phyloP scores from a whole-genome alignment of 2,113 vertebrate species.

The Labeo rohita region DNA sequence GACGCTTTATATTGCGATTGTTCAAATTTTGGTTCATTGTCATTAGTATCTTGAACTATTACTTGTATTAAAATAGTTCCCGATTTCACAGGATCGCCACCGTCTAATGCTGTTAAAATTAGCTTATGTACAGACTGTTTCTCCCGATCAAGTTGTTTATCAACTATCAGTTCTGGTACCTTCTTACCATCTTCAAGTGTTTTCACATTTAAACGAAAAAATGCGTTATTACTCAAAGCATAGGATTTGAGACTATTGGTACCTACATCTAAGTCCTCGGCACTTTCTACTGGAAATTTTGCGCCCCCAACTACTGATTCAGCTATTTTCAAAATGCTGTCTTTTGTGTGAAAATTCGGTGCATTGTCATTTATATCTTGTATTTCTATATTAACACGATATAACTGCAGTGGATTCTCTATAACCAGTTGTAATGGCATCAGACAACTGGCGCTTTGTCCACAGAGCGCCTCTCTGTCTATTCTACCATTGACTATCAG shows the following conservation, averaged over 20 bases:
- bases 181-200: constrained; percentile 72
- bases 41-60: constrained; percentile 81
- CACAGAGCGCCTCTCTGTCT: constrained; percentile 79
- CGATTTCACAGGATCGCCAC: constrained; percentile 74
- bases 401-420: constrained; percentile 76
- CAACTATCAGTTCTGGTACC: constrained; percentile 74
- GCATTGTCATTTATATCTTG: constrained; percentile 80
- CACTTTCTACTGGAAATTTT: constrained; percentile 74
- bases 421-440: constrained; percentile 74
- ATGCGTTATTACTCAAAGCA: constrained; percentile 71
- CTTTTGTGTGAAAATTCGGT: constrained; percentile 72
- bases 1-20: constrained; percentile 76
- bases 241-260: constrained; percentile 74
- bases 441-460: constrained; percentile 70
- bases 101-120: constrained; percentile 74
- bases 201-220: constrained; percentile 75
- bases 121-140: constrained; percentile 71
- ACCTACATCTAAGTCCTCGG: constrained; percentile 77
- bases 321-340: constrained; percentile 71
- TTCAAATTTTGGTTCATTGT: constrained; percentile 84
- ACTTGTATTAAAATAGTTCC: constrained; percentile 76
- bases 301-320: constrained; percentile 50
- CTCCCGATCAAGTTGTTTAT: constrained; percentile 75
- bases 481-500: constrained; percentile 72
- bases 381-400: constrained; percentile 74